These are phyloP conservation scores for Scaptomyza polygonia DNA, from an alignment of 2,888 invertebrate species.

Conservation along the genomic window DNA sequence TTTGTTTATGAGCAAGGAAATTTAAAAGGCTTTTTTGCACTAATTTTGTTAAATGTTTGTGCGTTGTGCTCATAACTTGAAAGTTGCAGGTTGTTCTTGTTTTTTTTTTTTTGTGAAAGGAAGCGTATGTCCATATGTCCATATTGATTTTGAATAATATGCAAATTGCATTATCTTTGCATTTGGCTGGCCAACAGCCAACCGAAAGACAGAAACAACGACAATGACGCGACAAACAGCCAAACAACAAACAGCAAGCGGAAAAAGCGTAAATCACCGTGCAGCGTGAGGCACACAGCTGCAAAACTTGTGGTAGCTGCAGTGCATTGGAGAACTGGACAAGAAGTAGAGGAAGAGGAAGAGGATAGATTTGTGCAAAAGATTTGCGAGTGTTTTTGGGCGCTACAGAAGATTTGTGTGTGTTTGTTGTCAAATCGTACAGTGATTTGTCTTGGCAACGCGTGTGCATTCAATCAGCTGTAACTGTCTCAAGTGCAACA, in stretches of 20 bases:
- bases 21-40: slow-evolving; percentile 53
- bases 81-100: slow-evolving; percentile 54
- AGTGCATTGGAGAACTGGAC: not conserved
- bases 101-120: slow-evolving; percentile 67
- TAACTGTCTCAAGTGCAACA: slow-evolving; percentile 1
- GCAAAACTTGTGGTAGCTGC: slow-evolving; percentile 44
- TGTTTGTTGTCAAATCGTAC: slow-evolving; percentile 70
- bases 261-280: slow-evolving; percentile 77
- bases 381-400: slow-evolving; percentile 48
- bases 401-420: slow-evolving; percentile 33
- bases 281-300: slow-evolving; percentile 65
- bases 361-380: slow-evolving; percentile 40
- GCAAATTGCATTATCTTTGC: slow-evolving; percentile 68
- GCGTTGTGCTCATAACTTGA: slow-evolving; percentile 68
- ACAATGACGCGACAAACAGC: slow-evolving; percentile 27
- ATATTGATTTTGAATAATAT: slow-evolving; percentile 58
- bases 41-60: slow-evolving; percentile 45
- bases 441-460: slow-evolving; percentile 73
- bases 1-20: slow-evolving; percentile 71
- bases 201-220: slow-evolving; percentile 32
- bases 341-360: slow-evolving; percentile 12
- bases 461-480: slow-evolving; percentile 60
- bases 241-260: slow-evolving; percentile 66
- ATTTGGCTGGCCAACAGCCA: slow-evolving; percentile 43
- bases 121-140: slow-evolving; percentile 51